phyloP scores from a whole-genome alignment of 2,797 vertebrate species.

The Alcedo atthis region DNA sequence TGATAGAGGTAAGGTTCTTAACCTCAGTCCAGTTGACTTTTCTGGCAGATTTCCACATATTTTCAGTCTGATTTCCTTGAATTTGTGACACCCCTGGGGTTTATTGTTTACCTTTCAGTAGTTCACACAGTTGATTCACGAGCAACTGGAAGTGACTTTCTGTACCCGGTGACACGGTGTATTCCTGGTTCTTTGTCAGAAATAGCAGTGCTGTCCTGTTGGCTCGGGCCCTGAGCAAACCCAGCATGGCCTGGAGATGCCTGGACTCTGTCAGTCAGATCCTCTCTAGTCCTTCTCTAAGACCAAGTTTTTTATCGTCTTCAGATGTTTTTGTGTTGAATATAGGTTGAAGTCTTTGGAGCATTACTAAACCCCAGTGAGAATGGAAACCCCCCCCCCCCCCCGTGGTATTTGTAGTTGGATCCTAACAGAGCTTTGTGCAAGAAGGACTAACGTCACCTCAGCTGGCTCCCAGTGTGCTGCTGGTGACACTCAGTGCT shows the following conservation, averaged over 20 bases:
- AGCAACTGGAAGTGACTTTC: neutral
- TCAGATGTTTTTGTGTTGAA: neutral
- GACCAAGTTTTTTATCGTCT: neutral
- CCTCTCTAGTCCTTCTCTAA: neutral
- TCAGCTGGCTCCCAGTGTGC: neutral
- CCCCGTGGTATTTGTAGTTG: neutral
- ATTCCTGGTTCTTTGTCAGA: rapidly evolving
- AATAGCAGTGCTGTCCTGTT: rapidly evolving
- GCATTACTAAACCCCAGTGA: neutral
- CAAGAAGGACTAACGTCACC: rapidly evolving
- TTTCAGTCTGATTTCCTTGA: neutral
- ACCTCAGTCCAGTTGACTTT: neutral
- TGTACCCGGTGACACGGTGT: neutral
- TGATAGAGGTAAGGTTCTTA: neutral
- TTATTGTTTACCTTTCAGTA: neutral
- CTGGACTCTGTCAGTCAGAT: neutral
- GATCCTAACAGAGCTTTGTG: rapidly evolving
- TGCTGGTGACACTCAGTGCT: rapidly evolving
- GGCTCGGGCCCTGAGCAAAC: neutral
- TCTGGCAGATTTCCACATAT: neutral
- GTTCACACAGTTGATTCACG: neutral
- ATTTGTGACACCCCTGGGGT: neutral
- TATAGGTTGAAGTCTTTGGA: neutral
- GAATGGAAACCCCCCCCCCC: neutral
- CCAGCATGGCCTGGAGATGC: neutral